These are phyloP conservation scores for Andrena trimmerana DNA, from an alignment of 2,888 invertebrate species.

Conservation along the genomic window DNA sequence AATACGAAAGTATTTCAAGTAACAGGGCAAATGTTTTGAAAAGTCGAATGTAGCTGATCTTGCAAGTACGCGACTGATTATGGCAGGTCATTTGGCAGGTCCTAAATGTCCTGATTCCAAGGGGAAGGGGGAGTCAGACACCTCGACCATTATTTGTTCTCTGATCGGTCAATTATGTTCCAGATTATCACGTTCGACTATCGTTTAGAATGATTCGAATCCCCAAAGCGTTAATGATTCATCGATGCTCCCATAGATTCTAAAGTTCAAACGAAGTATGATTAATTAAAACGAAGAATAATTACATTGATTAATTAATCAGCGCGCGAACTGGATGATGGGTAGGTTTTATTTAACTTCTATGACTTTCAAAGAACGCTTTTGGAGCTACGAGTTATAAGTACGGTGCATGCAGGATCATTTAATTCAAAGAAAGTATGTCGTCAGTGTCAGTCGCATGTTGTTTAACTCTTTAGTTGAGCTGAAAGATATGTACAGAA, in stretches of 20 bases:
- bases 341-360: constrained; percentile 13
- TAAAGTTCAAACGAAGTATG: background rate
- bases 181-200: constrained; percentile 3
- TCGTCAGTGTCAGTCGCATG: background rate
- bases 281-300: no score
- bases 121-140: background rate
- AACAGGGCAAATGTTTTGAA: background rate
- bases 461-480: background rate
- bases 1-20: background rate
- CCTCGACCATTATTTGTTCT: constrained; percentile 3
- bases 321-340: background rate
- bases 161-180: constrained; percentile 8
- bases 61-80: constrained; percentile 9
- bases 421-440: background rate
- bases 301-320: background rate
- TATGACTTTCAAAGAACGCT: background rate
- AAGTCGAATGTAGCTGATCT: background rate
- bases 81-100: constrained; percentile 41
- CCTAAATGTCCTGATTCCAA: constrained; percentile 36
- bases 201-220: background rate
- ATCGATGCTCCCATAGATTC: background rate
- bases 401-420: background rate
- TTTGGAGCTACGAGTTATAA: background rate
- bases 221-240: background rate
- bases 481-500: background rate